These are phyloP conservation scores for Tenodera sinensis DNA, from an alignment of 2,888 invertebrate species.

Conservation along the genomic window DNA sequence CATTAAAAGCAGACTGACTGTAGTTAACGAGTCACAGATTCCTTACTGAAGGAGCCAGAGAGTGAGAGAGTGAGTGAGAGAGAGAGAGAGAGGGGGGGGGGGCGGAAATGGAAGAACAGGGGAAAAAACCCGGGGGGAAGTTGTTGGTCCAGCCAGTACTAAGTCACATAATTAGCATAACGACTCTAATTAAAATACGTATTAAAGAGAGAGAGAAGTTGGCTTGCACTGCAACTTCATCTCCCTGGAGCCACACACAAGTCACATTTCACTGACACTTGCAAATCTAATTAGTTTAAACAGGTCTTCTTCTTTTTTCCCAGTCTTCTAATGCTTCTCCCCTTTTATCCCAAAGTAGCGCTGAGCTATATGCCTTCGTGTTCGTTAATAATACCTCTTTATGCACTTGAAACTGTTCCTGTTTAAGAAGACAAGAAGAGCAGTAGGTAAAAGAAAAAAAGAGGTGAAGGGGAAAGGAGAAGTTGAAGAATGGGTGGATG, in stretches of 20 bases:
- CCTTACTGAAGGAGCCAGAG: not conserved
- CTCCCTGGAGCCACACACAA: constrained; percentile 20
- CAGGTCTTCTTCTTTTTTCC: constrained; percentile 25
- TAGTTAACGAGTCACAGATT: not conserved
- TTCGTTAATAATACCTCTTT: not conserved
- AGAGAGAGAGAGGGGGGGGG: not conserved
- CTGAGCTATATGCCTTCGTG: not conserved
- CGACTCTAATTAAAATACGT: constrained; percentile 67
- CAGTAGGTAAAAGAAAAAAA: not conserved
- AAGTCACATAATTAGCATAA: constrained; percentile 53
- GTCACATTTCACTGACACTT: constrained; percentile 31
- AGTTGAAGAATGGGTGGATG: constrained; percentile 22
- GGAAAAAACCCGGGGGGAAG: not conserved
- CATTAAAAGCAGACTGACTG: not conserved
- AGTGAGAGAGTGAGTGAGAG: not conserved
- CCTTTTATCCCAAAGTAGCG: not conserved
- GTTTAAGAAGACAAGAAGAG: not conserved
- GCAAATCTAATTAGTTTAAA: constrained; percentile 32
- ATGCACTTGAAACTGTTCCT: constrained; percentile 9
- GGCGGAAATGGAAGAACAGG: not conserved
- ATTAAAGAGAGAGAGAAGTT: constrained; percentile 21
- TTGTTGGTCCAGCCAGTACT: constrained; percentile 2
- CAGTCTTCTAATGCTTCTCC: not conserved
- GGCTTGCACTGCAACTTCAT: constrained; percentile 24
- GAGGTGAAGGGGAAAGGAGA: not conserved